Evolutionary conservation across 2,888 invertebrate genomes (phyloP).

Genomic region (Papilio protenor): DNA sequence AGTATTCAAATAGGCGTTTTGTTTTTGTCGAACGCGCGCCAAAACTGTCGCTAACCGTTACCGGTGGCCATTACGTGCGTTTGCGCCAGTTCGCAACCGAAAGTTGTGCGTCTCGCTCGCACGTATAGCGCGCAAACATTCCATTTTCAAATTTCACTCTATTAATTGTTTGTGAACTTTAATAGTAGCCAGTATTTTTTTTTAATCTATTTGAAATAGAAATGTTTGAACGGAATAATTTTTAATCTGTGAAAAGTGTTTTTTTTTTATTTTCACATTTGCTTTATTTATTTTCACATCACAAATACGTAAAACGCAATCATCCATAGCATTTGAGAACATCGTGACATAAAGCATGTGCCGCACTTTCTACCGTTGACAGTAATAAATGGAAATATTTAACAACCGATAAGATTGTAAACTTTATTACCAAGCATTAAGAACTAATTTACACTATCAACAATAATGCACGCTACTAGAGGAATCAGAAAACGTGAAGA

Average conservation of each 20-base stretch:
- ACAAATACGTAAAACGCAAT: constrained; percentile 20
- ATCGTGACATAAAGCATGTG: constrained; percentile 30
- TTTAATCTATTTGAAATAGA: neutral
- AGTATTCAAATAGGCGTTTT: constrained; percentile 35
- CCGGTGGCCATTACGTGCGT: constrained; percentile 17
- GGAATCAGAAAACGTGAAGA: constrained; percentile 20
- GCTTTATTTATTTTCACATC: neutral
- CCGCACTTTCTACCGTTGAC: constrained; percentile 37
- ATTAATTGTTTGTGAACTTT: neutral
- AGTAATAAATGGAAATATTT: constrained; percentile 29
- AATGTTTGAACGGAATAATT: neutral
- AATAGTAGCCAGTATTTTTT: neutral
- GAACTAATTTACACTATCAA: neutral
- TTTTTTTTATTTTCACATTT: neutral
- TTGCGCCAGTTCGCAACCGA: constrained; percentile 45
- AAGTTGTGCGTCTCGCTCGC: constrained; percentile 69
- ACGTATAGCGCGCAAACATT: constrained; percentile 51
- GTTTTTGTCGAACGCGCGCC: constrained; percentile 31
- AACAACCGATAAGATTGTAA: neutral
- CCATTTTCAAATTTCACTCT: constrained; percentile 30
- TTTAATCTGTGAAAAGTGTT: too few species aligned
- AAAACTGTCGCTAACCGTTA: constrained; percentile 41
- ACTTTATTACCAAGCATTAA: constrained; percentile 3
- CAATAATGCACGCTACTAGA: neutral
- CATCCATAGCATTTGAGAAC: constrained; percentile 5